These are phyloP conservation scores for Macrosiphum euphorbiae DNA, from an alignment of 2,888 invertebrate species.

Conservation along the genomic window DNA sequence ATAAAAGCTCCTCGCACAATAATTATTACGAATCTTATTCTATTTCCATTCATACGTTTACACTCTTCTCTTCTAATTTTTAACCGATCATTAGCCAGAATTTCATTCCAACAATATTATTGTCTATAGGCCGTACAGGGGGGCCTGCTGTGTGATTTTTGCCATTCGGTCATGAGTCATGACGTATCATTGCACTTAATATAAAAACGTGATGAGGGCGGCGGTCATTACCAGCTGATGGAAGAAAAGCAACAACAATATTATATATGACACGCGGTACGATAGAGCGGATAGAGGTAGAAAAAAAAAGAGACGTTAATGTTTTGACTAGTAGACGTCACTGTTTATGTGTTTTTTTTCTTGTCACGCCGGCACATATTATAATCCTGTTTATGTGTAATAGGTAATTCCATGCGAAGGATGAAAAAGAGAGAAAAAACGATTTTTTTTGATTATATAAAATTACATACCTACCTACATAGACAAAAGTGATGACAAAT, in stretches of 20 bases:
- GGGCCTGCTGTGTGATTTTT: constrained; percentile 2
- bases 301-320: constrained; percentile 58
- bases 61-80: background rate
- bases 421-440: constrained; percentile 40
- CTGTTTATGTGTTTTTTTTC: constrained; percentile 52
- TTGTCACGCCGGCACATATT: constrained; percentile 48
- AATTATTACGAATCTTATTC: background rate
- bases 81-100: constrained; percentile 18
- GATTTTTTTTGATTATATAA: constrained; percentile 57
- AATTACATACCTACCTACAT: constrained; percentile 53
- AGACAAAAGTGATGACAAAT: constrained; percentile 62
- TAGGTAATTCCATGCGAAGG: constrained; percentile 53
- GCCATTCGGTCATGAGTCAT: constrained; percentile 45
- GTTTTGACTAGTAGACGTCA: constrained; percentile 51
- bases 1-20: background rate
- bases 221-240: constrained; percentile 55
- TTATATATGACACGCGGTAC: background rate
- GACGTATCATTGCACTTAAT: constrained; percentile 26
- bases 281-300: background rate
- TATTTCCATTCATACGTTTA: background rate
- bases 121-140: constrained; percentile 21
- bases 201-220: constrained; percentile 49
- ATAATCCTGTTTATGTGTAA: constrained; percentile 53
- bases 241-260: constrained; percentile 48
- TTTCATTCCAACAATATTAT: background rate